Percentiles rank a stretch among this genome's conserved stretches.
Conservation (phyloP, 2,797 vertebrate species). For the Rhinoraja longicauda region DNA sequence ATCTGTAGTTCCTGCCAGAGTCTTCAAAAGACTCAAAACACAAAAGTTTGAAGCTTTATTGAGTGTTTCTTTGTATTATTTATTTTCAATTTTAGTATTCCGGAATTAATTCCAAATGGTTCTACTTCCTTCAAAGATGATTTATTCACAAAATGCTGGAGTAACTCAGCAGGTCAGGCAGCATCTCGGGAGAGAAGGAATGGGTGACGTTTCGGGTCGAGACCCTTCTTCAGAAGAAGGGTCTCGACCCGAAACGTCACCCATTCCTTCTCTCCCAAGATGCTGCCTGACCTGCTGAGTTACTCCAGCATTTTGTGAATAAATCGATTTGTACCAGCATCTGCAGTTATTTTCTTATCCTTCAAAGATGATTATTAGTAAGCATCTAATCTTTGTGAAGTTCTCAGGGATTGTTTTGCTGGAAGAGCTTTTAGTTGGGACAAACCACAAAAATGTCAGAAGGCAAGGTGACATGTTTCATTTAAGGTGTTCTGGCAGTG, state of each 20-base stretch:
- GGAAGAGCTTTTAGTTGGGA: background rate
- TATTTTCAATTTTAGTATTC: background rate
- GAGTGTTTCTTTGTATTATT: background rate
- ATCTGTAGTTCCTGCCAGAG: background rate
- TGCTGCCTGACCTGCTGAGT: no score
- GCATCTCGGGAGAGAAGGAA: no score
- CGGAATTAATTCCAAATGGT: background rate
- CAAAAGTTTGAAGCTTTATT: background rate
- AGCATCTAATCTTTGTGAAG: background rate
- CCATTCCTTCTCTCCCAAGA: no score
- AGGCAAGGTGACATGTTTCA: background rate
- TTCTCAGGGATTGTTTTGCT: background rate
- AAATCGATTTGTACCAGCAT: no score
- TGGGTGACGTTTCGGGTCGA: no score
- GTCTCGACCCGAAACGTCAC: no score
- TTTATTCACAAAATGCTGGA: no score
- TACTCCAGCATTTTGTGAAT: no score
- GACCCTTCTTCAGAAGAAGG: no score
- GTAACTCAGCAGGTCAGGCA: no score
- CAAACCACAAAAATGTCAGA: background rate
- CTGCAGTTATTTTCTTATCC: no score
- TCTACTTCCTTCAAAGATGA: background rate
- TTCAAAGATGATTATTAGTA: background rate
- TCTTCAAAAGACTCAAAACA: no score
- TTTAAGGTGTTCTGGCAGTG: background rate